Percentiles rank a stretch among this genome's conserved stretches.
Conservation (phyloP, 2,888 invertebrate genomes). For the Muscina levida region DNA sequence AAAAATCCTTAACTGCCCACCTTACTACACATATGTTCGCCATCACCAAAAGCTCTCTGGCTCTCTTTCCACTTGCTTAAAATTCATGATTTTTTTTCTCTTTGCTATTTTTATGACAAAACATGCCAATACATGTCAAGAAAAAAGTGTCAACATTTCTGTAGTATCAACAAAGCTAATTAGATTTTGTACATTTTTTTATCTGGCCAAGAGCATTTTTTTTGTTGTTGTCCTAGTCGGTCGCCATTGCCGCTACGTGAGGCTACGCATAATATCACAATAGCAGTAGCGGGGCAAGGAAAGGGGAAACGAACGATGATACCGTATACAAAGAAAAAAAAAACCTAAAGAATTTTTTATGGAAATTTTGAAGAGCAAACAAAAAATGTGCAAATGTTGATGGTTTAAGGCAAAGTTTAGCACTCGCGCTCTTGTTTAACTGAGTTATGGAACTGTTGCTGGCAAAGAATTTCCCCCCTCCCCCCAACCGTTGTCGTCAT, state of each 20-base stretch:
- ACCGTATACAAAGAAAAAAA: background rate
- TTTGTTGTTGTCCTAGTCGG: background rate
- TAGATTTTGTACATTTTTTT: constrained; percentile 39
- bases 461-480: background rate
- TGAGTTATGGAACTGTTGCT: background rate
- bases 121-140: constrained; percentile 1
- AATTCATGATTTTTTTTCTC: constrained; percentile 25
- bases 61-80: too few relatives aligned
- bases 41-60: too few relatives aligned
- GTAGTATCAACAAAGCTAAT: constrained; percentile 43
- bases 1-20: too few relatives aligned
- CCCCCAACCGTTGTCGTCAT: background rate
- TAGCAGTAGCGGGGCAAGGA: background rate
- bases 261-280: constrained; percentile 34
- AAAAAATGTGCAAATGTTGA: background rate
- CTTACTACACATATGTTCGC: too few relatives aligned
- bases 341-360: background rate
- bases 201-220: constrained; percentile 2
- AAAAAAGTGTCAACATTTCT: constrained; percentile 28
- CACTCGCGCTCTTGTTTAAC: constrained; percentile 19
- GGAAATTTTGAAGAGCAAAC: background rate
- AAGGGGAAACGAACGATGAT: too few relatives aligned
- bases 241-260: background rate
- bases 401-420: constrained; percentile 22
- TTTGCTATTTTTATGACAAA: too few relatives aligned